Evolutionary conservation across 2,113 vertebrate genomes (phyloP).

Genomic region (Glaucidium brasilianum): DNA sequence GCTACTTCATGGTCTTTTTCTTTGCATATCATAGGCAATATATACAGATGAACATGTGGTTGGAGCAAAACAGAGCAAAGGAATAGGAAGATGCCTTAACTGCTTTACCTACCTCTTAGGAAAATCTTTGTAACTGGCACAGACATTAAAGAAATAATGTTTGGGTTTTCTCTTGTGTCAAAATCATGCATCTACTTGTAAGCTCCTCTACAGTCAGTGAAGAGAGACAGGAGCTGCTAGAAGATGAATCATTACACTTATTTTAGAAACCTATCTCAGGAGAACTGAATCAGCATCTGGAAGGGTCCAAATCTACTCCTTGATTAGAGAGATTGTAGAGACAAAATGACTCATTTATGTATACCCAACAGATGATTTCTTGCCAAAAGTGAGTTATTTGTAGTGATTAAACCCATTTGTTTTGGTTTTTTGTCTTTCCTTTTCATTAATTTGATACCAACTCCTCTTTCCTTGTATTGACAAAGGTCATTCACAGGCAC

Average conservation of each 20-base stretch:
- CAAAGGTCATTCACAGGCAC: conserved; percentile 40
- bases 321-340: background rate
- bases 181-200: background rate
- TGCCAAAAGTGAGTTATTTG: background rate
- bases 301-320: background rate
- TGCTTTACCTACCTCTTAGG: background rate
- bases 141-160: background rate
- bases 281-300: background rate
- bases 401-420: background rate
- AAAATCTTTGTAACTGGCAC: background rate
- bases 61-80: background rate
- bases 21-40: background rate
- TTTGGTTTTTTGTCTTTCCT: background rate
- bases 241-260: background rate
- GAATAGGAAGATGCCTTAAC: background rate
- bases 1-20: background rate
- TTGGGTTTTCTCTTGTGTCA: background rate
- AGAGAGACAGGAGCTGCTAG: background rate
- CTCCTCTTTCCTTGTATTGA: background rate
- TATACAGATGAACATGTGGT: background rate
- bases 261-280: conserved; percentile 1
- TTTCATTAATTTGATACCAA: background rate
- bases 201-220: background rate
- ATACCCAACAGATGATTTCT: background rate
- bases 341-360: background rate